Evolutionary conservation across 2,113 vertebrate species (phyloP), one percentile per base, ranked within the genome.

Genomic region (Poeciliopsis turrubarensis): DNA sequence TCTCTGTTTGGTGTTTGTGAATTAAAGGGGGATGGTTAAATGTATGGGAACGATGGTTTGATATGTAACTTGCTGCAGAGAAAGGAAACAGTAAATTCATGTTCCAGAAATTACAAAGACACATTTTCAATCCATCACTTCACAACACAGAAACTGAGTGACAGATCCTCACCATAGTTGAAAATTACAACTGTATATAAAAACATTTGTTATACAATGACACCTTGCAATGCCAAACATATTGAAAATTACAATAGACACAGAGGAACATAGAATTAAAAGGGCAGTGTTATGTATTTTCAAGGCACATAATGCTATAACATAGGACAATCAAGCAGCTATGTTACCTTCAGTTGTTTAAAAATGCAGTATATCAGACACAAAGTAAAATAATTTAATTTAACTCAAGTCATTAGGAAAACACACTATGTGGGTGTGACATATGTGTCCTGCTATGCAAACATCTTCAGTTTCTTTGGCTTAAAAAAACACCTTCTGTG

Each of bases 11-110:
- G 54, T 71, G 39, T 44, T 60, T 65, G 62, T 26, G 75, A 66
- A 80, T 73, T 70, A 73, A 63, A 77, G 34, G 62, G 32, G 22
- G 15, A 27, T 69, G 41, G 60, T 51, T 65, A 54, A 29, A 71
- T 32, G 77, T 60, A 64, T 15, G 4, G 11, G 57, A 41, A 22
- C 17, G 1, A 5, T n/a, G 3, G 11, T 27, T 75, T 31, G 44
- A 60, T 30, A 60, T 31, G 41, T 31, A 60, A 54, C 44, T 27
- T 68, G 26, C 22, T 54, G 30, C 25, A 65, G 31, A 67, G 44
- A 67, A 47, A 65, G 5, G 26, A n/a, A 31, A 62, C 15, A 54
- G 26, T 30, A 47, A 31, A 63, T 47, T 14, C 25, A 54, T 63
- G 37, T 26, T 79, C 10, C 30, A 29, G 41, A 31, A 70, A 73